Evolutionary conservation across 2,888 invertebrate species (phyloP), one percentile per base, ranked within the genome.

Genomic region (Cryptocheilus praepositus): DNA sequence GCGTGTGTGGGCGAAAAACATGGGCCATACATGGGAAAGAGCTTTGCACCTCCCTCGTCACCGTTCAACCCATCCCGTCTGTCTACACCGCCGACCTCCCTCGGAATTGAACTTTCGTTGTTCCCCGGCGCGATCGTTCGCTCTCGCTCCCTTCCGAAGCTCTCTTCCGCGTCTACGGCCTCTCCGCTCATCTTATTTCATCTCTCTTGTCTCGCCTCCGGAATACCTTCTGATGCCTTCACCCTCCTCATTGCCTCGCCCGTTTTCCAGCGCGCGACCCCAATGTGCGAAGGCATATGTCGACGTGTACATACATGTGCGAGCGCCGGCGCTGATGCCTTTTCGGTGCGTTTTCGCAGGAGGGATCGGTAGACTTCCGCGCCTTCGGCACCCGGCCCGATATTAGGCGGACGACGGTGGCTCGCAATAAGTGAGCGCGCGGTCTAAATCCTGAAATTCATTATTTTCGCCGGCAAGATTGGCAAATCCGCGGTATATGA

Each of bases 21-120:
- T 11, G 36, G 36, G 72, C 76, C 76, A 82, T 80, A 82, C 80
- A 73, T 71, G 76, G 75, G 67, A 80, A 84, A 82, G 83, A 83
- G 86, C 83, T 82, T 83, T 55, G 19, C 46, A 21, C 45, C 18
- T 25, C 25, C 13, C 18, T 49, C 49, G 49, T 18, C 49, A 49
- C 49, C 49, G 7, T 36, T 36, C 36, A 36, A 11, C 36, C 3
- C 36, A 36, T 49, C 49, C 58, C 77, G 70, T 67, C 75, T 82
- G 36, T 36, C 36, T 36, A 7, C 36, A 25, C 25, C 25, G 36
- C 36, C 36, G 36, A 80, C 85, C 82, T 86, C 84, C 79, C 71
- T 76, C 71, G 81, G 84, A 85, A 85, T 87, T 85, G 86, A 86
- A 85, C 83, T 85, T 84, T 85, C 82, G 83, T 85, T 83, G 83